These are phyloP conservation scores for Butorides virescens DNA, from an alignment of 2,113 vertebrate genomes.

Conservation along the genomic window DNA sequence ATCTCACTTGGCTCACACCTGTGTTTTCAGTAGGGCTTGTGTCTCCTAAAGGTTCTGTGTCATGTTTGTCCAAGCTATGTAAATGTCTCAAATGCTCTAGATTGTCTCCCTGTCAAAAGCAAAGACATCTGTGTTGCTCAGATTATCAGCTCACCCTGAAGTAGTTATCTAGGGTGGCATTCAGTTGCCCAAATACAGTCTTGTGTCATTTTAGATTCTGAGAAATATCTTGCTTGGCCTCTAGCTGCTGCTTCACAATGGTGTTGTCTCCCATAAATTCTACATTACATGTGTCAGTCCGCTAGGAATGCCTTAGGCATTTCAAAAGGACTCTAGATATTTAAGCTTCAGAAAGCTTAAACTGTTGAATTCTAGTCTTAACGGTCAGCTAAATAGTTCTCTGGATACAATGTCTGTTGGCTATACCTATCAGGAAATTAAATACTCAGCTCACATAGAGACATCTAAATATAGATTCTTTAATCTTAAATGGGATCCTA, in stretches of 20 bases:
- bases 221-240: background rate
- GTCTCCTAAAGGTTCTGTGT: background rate
- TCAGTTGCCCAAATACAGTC: background rate
- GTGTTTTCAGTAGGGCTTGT: background rate
- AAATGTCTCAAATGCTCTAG: background rate
- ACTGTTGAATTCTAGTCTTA: background rate
- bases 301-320: background rate
- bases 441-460: background rate
- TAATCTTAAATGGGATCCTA: background rate
- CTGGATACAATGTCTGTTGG: background rate
- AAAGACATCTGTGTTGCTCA: background rate
- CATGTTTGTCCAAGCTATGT: background rate
- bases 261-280: background rate
- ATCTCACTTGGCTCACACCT: background rate
- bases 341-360: background rate
- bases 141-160: background rate
- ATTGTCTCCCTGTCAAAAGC: background rate
- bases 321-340: background rate
- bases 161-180: background rate
- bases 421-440: background rate
- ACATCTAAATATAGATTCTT: background rate
- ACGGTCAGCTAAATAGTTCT: background rate
- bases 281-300: background rate
- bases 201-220: background rate
- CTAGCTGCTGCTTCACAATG: background rate